Percentiles rank a stretch among this genome's conserved stretches.
These are phyloP conservation scores for Spermophilus dauricus DNA, from an alignment of 2,113 vertebrate species.

Conservation along the genomic window DNA sequence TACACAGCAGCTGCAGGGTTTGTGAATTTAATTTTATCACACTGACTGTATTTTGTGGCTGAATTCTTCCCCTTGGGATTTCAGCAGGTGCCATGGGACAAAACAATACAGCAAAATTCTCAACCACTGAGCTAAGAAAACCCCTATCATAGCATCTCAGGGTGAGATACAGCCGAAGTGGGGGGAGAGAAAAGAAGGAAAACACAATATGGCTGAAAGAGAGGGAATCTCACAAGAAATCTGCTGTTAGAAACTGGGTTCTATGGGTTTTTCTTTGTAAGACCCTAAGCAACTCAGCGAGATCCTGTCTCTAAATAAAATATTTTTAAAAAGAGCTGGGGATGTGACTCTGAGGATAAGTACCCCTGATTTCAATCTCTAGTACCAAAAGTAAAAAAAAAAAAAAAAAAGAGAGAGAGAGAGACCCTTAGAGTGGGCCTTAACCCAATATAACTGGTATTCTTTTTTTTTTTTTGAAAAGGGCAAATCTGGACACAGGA, in stretches of 20 bases:
- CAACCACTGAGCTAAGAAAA: slow-evolving; percentile 51
- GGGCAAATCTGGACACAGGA: neutral
- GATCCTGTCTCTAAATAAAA: no score
- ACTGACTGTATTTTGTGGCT: neutral
- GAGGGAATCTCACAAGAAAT: neutral
- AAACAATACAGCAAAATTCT: slow-evolving; percentile 60
- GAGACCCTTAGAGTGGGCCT: neutral
- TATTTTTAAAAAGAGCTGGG: no score
- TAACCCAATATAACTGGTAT: neutral
- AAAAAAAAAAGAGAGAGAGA: neutral
- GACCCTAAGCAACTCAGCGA: no score
- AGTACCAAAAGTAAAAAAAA: no score
- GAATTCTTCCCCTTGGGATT: slow-evolving; percentile 19
- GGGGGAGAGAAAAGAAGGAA: neutral
- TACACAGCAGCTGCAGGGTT: neutral
- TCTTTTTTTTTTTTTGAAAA: neutral
- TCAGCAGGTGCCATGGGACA: slow-evolving; percentile 49
- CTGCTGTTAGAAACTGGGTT: neutral
- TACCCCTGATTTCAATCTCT: no score
- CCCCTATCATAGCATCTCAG: neutral
- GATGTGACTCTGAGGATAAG: no score
- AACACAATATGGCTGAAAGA: neutral
- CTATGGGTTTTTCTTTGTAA: neutral
- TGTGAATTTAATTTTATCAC: slow-evolving; percentile 23
- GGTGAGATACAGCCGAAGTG: neutral